A percentile compares a stretch with the other conserved stretches of the same genome.
These are phyloP conservation scores for Charina bottae DNA, from an alignment of 2,113 vertebrate genomes.

Conservation along the genomic window DNA sequence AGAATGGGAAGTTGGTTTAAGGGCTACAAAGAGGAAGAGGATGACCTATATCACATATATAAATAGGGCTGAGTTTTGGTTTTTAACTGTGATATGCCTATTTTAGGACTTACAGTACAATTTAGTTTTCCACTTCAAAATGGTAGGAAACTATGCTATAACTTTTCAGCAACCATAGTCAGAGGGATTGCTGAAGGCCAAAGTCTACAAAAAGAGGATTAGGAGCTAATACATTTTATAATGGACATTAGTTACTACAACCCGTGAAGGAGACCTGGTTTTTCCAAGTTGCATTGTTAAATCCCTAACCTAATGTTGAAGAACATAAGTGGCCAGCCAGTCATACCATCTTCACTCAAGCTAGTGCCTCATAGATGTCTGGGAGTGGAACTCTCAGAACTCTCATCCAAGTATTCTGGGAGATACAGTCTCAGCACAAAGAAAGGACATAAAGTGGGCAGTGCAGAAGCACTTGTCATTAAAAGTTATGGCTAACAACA, in stretches of 20 bases:
- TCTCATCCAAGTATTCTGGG: not conserved
- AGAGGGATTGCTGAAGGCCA: not conserved
- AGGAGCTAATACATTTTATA: not conserved
- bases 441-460: not conserved
- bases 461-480: not conserved
- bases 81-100: not conserved
- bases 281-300: not conserved
- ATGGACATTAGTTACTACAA: not conserved
- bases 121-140: not conserved
- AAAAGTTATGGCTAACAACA: not conserved
- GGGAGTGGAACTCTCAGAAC: not conserved
- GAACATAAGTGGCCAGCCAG: not conserved
- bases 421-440: not conserved
- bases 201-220: not conserved
- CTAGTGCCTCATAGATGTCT: not conserved
- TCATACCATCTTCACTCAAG: not conserved
- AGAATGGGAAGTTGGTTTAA: not conserved
- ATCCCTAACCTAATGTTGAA: not conserved
- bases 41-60: not conserved
- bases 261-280: not conserved
- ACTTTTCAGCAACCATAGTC: not conserved
- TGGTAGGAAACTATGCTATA: not conserved
- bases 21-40: not conserved
- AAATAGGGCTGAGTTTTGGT: not conserved
- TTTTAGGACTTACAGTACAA: not conserved